Evolutionary conservation across 2,797 vertebrate species (phyloP).

Genomic region (Urophycis tenuis): DNA sequence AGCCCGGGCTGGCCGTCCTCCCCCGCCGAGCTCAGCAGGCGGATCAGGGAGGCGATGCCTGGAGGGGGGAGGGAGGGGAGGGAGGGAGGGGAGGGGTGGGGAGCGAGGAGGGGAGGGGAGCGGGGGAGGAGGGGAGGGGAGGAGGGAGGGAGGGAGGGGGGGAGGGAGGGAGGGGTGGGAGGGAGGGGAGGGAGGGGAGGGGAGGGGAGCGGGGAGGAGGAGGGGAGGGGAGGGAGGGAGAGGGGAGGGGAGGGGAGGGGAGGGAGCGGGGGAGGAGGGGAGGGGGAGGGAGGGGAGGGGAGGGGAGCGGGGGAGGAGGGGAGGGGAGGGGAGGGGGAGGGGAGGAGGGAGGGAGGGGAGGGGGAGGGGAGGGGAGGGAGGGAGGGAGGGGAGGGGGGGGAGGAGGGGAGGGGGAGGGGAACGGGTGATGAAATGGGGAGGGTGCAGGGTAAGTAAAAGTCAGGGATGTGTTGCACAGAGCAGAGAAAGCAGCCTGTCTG

Average conservation of each 20-base stretch:
- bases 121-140: not conserved
- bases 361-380: not conserved
- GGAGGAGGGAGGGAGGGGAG: not conserved
- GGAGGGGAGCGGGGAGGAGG: not conserved
- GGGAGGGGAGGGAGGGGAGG: not conserved
- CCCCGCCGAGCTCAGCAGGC: slow-evolving; percentile 80
- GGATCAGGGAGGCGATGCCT: slow-evolving; percentile 83
- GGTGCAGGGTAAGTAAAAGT: not conserved
- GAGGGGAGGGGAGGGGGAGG: too few relatives aligned
- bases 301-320: not conserved
- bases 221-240: slow-evolving; percentile 77
- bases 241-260: too few relatives aligned
- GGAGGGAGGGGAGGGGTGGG: not conserved
- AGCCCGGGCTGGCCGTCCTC: slow-evolving; percentile 90
- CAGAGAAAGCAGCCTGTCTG: too few relatives aligned
- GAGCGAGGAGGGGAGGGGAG: not conserved
- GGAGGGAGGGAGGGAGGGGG: slow-evolving; percentile 71
- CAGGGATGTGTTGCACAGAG: too few relatives aligned
- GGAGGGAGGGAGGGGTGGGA: not conserved
- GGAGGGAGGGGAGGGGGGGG: not conserved
- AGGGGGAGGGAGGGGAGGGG: not conserved
- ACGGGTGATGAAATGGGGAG: not conserved
- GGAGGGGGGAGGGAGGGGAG: not conserved
- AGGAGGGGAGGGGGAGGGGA: too few relatives aligned
- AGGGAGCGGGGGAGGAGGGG: not conserved